phyloP scores from a whole-genome alignment of 2,888 invertebrate species.

The Drosophila sordidapex region DNA sequence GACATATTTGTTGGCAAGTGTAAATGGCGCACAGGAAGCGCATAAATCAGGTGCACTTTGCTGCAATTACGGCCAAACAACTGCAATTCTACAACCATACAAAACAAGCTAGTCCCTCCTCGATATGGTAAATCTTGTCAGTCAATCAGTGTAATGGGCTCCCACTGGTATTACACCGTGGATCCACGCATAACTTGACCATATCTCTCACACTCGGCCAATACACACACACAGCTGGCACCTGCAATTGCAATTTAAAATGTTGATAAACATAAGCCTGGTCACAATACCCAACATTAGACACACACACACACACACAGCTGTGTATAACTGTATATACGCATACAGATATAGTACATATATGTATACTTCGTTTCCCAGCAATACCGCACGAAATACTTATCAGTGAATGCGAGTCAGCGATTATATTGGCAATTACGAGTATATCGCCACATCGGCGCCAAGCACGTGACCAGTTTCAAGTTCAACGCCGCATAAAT shows the following conservation, averaged over 20 bases:
- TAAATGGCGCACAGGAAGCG: slow-evolving; percentile 39
- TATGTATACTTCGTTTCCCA: slow-evolving; percentile 3
- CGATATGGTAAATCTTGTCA: slow-evolving; percentile 59
- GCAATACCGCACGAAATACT: slow-evolving; percentile 51
- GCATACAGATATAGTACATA: not conserved
- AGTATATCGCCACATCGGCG: slow-evolving; percentile 73
- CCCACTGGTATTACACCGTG: slow-evolving; percentile 66
- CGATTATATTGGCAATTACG: slow-evolving; percentile 76
- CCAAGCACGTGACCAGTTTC: slow-evolving; percentile 77
- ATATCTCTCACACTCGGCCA: slow-evolving; percentile 23
- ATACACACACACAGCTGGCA: slow-evolving; percentile 2
- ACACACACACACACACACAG: slow-evolving; percentile 11
- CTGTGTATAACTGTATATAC: not conserved
- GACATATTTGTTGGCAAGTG: not conserved
- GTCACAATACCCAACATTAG: slow-evolving; percentile 15
- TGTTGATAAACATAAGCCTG: slow-evolving; percentile 50
- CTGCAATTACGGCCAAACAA: slow-evolving; percentile 50
- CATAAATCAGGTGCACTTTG: slow-evolving; percentile 57
- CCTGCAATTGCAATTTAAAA: slow-evolving; percentile 54
- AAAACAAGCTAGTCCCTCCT: not conserved
- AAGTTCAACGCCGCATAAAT: slow-evolving; percentile 68
- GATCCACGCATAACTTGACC: slow-evolving; percentile 48
- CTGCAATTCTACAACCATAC: slow-evolving; percentile 4
- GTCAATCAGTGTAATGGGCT: slow-evolving; percentile 73
- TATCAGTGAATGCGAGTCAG: slow-evolving; percentile 67